Evolutionary conservation across 2,797 vertebrate genomes (phyloP).

Genomic region (Babyrousa celebensis): DNA sequence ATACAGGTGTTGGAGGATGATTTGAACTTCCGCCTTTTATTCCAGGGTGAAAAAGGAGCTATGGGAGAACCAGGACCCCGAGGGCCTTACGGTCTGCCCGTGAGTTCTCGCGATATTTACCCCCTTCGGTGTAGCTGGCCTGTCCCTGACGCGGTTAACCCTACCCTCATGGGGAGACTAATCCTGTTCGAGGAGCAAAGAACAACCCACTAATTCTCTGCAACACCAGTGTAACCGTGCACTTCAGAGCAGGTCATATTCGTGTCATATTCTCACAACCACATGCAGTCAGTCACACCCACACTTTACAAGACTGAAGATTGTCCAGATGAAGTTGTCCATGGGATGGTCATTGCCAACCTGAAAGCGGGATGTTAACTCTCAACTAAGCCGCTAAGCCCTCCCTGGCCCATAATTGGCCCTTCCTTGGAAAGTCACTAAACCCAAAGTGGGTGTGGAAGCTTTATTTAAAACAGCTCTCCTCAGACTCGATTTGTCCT

Average conservation of each 20-base stretch:
- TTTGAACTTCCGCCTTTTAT: slow-evolving; percentile 80
- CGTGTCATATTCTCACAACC: background rate
- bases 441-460: background rate
- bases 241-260: background rate
- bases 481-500: background rate
- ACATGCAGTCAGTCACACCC: fast-evolving
- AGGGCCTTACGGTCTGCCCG: slow-evolving; percentile 98
- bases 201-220: background rate
- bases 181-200: background rate
- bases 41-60: slow-evolving; percentile 96
- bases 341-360: background rate
- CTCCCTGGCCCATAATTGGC: too few relatives aligned
- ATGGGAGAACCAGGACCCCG: slow-evolving; percentile 96
- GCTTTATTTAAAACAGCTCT: background rate
- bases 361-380: background rate
- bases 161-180: background rate
- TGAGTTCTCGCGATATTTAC: slow-evolving; percentile 91
- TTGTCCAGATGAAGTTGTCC: background rate
- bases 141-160: background rate
- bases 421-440: background rate
- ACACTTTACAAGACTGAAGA: background rate
- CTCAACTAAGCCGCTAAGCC: background rate
- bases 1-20: background rate
- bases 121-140: background rate
- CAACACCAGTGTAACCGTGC: background rate